These are phyloP conservation scores for Drosophila auraria DNA, from an alignment of 1,140 invertebrate species.

Conservation along the genomic window DNA sequence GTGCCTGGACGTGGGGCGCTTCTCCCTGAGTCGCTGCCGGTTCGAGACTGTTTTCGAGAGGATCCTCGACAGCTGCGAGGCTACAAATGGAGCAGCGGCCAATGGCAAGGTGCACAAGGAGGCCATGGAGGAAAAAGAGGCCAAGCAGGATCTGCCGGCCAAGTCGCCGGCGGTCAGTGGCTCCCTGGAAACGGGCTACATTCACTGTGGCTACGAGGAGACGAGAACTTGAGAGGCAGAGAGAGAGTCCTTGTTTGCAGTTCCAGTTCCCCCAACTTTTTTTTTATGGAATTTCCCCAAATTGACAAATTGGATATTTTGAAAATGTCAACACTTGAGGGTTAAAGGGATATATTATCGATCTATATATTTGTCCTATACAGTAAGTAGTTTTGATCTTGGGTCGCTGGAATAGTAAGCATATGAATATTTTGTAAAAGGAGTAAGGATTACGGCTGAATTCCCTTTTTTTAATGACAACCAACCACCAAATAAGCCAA, in stretches of 20 bases:
- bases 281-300: background rate
- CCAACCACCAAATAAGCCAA: background rate
- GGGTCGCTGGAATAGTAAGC: constrained; percentile 1
- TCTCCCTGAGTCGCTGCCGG: constrained; percentile 71
- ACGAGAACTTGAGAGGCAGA: constrained; percentile 43
- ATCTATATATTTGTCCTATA: constrained; percentile 3
- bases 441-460: background rate
- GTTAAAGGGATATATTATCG: constrained; percentile 8
- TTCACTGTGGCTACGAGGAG: constrained; percentile 78
- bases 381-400: constrained; percentile 10
- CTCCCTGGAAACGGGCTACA: constrained; percentile 63
- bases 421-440: background rate
- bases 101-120: constrained; percentile 12
- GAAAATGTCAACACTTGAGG: constrained; percentile 1
- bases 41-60: constrained; percentile 79
- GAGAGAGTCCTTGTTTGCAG: background rate
- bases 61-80: constrained; percentile 67
- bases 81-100: background rate
- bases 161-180: constrained; percentile 66
- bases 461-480: background rate
- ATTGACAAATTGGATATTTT: background rate
- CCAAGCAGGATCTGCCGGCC: constrained; percentile 33
- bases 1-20: constrained; percentile 49
- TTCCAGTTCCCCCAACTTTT: background rate
- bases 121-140: constrained; percentile 8